These are phyloP conservation scores for Cotesia typhae DNA, from an alignment of 1,140 invertebrate genomes.

Conservation along the genomic window DNA sequence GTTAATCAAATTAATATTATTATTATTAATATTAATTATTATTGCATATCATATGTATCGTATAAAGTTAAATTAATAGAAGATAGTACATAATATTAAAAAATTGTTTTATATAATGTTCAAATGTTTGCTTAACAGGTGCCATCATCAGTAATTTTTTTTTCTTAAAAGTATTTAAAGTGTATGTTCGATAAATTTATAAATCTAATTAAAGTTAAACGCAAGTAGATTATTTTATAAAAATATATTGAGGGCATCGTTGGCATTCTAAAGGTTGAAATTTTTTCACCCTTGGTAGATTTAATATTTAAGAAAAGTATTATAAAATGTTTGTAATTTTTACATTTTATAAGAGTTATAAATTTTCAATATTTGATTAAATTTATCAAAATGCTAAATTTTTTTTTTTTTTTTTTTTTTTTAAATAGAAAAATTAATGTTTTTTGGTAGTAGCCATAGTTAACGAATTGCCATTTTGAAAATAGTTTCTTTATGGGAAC, in stretches of 20 bases:
- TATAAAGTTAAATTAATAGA: too few relatives aligned
- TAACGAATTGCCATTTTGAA: not conserved
- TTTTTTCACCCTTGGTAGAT: slow-evolving; percentile 25
- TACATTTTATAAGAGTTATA: slow-evolving; percentile 30
- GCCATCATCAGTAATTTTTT: too few relatives aligned
- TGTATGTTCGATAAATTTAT: too few relatives aligned
- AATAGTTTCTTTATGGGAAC: not conserved
- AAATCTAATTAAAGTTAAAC: not conserved
- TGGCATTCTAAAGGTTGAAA: not conserved
- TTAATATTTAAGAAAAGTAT: not conserved
- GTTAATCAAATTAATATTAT: not conserved
- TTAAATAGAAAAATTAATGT: not conserved
- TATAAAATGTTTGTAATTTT: slow-evolving; percentile 28
- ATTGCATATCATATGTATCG: too few relatives aligned
- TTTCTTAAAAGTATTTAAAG: too few relatives aligned
- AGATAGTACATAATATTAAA: too few relatives aligned
- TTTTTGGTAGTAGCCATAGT: not conserved
- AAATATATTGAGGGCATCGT: not conserved
- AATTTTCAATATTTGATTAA: not conserved
- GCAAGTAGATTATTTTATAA: not conserved
- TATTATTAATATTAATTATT: not conserved
- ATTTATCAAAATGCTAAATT: too few relatives aligned
- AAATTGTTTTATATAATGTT: too few relatives aligned
- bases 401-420: not conserved
- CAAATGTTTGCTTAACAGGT: too few relatives aligned